Evolutionary conservation across 2,113 vertebrate species (phyloP), one percentile per base, ranked within the genome.

Genomic region (Dipodomys merriami): DNA sequence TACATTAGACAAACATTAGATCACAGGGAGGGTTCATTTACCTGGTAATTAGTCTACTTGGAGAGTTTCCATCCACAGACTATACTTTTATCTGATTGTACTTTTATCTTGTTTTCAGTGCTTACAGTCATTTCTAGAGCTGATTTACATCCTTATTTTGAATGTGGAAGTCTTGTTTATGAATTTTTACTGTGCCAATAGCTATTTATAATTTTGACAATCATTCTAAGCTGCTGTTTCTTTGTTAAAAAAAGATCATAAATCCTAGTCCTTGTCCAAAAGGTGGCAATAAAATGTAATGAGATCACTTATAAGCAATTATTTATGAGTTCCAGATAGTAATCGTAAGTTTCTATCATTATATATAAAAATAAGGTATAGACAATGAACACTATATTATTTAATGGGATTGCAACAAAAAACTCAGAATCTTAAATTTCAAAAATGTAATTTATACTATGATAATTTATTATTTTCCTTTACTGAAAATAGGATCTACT

Each of bases 261-360:
- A 77, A 0, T 72, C 77, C 20, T 22, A 57, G 25, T 76, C 12
- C 22, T 44, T 84, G 27, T 49, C 25, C 49, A 82, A 90, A 78
- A 4, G 62, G 9, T n/a, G 1, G 15, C 46, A 5, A 85, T 73
- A 12, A 86, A 91, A 91, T 88, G 72, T 74, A 87, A 92, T 60
- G 1, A 81, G 73, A 76, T 67, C 30, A 76, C 64, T 65, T 90
- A 5, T 72, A 1, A 18, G 6, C 91, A 91, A 73, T 88, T 35
- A 65, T 68, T 93, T 96, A 88, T 71, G 30, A 85, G 19, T 12
- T 64, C 7, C 30, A 92, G 10, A 71, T 83, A 95, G 46, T 83
- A 44, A 10, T 44, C 79, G 60, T 35, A 62, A 71, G 93, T 81
- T 87, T 60, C 46, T 57, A 71, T 57, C 23, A 72, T 49, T 60